Evolutionary conservation across 2,888 invertebrate species (phyloP), one percentile per base, ranked within the genome.

Genomic region (Limenitis camilla): DNA sequence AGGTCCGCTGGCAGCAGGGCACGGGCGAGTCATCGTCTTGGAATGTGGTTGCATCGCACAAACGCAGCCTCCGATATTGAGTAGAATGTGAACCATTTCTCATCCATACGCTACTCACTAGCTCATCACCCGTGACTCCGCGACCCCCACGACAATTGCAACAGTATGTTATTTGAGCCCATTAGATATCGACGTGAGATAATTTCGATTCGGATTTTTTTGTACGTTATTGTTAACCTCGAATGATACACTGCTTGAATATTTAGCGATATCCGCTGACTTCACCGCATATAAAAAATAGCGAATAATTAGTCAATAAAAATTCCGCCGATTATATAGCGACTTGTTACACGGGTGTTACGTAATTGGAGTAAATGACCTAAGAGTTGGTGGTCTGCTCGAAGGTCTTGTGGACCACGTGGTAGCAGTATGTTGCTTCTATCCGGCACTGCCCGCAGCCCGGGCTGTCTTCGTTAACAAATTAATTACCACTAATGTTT

Each of bases 251-350:
- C 85, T 76, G 78, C 74, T 81, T 79, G 86, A 87, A 86, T 86
- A 87, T 86, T 86, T 84, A 86, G 84, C 79, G 75, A 85, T 86
- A 84, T 87, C 87, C 86, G 86, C 84, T 86, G 84, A 85, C 80
- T 85, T 85, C 85, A 85, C 79, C 79, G 75, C 76, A 71, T 78
- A 77, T 77, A 84, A 85, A 85, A 85, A 85, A 82, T 80, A 71
- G 74, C 78, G 81, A 85, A 86, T 86, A 86, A 86, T 86, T 86
- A 86, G 84, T 83, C 84, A 82, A 87, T 87, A 86, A 85, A 87
- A 86, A 86, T 87, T 86, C 87, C 83, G 77, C 68, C 82, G 81
- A 84, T 87, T 85, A 82, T 82, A 78, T 76, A 73, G 76, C 69
- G 72, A 74, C 76, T 78, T 73, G 80, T 82, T 83, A 83, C 82